Evolutionary conservation across 2,797 vertebrate species (phyloP).

Genomic region (Sebastiscus albofasciatus): DNA sequence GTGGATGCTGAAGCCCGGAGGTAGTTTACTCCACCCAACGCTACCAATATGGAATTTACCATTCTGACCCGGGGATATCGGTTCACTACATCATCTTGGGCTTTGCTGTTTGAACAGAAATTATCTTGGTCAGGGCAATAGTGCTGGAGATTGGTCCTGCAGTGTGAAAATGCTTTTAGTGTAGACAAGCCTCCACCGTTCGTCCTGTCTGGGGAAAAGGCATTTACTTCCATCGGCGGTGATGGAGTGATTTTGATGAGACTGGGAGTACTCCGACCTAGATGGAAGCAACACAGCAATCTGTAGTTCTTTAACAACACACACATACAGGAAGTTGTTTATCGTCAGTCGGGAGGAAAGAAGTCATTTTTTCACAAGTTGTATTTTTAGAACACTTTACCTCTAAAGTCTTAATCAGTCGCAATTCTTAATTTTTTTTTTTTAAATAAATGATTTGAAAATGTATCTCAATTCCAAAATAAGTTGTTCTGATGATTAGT

Average conservation of each 20-base stretch:
- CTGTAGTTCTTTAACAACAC: conserved; percentile 33
- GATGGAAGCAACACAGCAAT: conserved; percentile 55
- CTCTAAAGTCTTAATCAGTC: not conserved
- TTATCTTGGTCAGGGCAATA: conserved; percentile 64
- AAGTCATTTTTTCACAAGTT: not conserved
- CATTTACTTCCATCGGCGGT: conserved; percentile 57
- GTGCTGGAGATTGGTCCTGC: conserved; percentile 63
- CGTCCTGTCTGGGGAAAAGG: conserved; percentile 56
- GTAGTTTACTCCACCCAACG: conserved; percentile 50
- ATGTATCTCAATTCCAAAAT: not conserved
- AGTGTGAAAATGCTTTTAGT: conserved; percentile 75
- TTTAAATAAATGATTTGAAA: not conserved
- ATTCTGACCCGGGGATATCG: conserved; percentile 61
- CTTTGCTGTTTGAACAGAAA: conserved; percentile 68
- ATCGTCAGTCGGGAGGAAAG: conserved; percentile 26
- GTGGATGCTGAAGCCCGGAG: conserved; percentile 47
- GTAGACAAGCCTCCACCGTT: conserved; percentile 45
- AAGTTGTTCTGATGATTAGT: not conserved
- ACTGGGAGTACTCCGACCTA: conserved; percentile 23
- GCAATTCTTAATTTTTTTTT: not conserved
- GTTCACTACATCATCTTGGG: conserved; percentile 61
- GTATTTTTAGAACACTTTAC: conserved; percentile 3
- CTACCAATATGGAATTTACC: conserved; percentile 54
- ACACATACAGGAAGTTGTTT: conserved; percentile 34
- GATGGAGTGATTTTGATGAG: conserved; percentile 66